Base-by-base conservation (phyloP, 2,797 vertebrate genomes). In the Discoglossus pictus region DNA sequence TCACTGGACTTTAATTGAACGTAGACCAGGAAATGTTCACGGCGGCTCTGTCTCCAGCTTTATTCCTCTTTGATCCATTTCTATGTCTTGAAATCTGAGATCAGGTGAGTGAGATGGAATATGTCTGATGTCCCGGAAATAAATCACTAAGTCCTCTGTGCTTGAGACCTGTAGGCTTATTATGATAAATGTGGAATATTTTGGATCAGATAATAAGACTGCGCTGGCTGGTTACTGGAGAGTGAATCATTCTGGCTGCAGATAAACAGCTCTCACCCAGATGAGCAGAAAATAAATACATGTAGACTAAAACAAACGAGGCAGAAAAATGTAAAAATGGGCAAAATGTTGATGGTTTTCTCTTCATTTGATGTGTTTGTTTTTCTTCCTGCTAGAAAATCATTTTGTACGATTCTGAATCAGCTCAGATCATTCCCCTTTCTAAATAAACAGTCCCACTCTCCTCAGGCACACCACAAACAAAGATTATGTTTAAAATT, bases 171-270 rank as follows among this genome's bases (percentile, higher is more conserved):
- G 16, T 31, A 9, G 17, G 17, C 4, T 42, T 56, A 48, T 21
- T 12, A 56, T 63, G 51, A 70, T 70, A 38, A 70, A 63, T 70
- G 60, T n/a, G 23, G 13, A 51, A 50, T 10, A 40, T 55, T 38
- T 56, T 42, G 60, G 50, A 63, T 10, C 6, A 54, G 60, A 35
- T 56, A 63, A 17, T 17, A 24, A 54, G 17, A 35, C 1, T 9
- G 25, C n/a, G 17, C 20, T 12, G n/a, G 16, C 6, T 27, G 31
- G 27, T 36, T 53, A 53, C 51, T 36, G 31, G 4, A 36, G 15
- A 21, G 16, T 1, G 16, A 17, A 21, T 35, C 8, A 21, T 46
- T 61, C 40, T 12, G 40, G 39, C 39, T 50, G 7, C 43, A 34
- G 17, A 59, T 23, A 59, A 46, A 35, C 35, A 10, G 24, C 44